Conservation (phyloP, 1,140 invertebrate genomes). For the Globodera rostochiensis region DNA sequence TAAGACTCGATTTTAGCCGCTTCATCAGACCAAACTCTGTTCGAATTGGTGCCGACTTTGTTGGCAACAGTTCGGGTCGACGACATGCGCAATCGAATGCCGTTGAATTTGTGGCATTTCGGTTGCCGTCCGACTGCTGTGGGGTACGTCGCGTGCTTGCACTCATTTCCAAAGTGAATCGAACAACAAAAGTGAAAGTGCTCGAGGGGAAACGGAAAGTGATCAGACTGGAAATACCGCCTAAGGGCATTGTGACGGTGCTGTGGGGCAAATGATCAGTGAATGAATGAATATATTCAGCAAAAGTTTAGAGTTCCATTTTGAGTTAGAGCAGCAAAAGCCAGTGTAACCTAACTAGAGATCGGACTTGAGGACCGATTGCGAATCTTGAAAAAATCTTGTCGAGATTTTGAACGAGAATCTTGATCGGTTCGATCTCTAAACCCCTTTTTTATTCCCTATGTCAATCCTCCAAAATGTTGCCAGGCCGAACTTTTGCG, state of each 20-base stretch:
- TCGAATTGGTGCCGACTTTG: slow-evolving; percentile 25
- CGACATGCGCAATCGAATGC: slow-evolving; percentile 32
- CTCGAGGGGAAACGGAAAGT: not conserved
- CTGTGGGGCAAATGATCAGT: slow-evolving; percentile 32
- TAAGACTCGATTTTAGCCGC: not conserved
- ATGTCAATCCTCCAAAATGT: too few relatives aligned
- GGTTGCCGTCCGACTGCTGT: too few relatives aligned
- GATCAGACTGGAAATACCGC: slow-evolving; percentile 23
- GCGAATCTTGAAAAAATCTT: too few relatives aligned
- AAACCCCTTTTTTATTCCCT: too few relatives aligned
- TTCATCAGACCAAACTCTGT: slow-evolving; percentile 44
- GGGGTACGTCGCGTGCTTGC: slow-evolving; percentile 34
- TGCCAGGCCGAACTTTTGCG: too few relatives aligned
- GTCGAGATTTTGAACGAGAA: too few relatives aligned
- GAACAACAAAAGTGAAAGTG: slow-evolving; percentile 21
- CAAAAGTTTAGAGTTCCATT: too few relatives aligned
- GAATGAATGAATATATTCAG: too few relatives aligned
- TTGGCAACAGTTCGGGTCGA: slow-evolving; percentile 22
- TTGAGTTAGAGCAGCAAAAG: too few relatives aligned
- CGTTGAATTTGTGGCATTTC: slow-evolving; percentile 12
- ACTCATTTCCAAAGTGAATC: slow-evolving; percentile 28
- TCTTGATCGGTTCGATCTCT: too few relatives aligned
- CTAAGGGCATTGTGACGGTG: slow-evolving; percentile 38
- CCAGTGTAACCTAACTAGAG: too few relatives aligned
- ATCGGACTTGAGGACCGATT: too few relatives aligned